Conservation (phyloP, 2,888 invertebrate genomes). For the Drosophila borealis region DNA sequence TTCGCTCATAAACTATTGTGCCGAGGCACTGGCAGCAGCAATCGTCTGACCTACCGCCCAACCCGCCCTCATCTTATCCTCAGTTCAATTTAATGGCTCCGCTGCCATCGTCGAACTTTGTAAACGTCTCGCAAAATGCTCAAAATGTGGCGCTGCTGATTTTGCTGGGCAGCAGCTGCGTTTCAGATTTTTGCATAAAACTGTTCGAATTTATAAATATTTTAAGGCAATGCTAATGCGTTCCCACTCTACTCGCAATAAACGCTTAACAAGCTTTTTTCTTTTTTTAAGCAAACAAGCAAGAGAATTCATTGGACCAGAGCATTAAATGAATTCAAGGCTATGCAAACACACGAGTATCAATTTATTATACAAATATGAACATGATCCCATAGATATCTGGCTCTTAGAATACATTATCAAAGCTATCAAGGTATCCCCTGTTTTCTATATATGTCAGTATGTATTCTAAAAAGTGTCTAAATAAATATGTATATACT, state of each 20-base stretch:
- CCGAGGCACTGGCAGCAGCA: constrained; percentile 7
- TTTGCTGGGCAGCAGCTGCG: constrained; percentile 38
- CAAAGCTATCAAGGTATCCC: too few species aligned
- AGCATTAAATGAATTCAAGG: background rate
- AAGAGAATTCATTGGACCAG: background rate
- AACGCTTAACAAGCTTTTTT: constrained; percentile 17
- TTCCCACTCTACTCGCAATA: background rate
- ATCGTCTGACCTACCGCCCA: background rate
- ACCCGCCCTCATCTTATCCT: background rate
- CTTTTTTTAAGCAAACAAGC: constrained; percentile 16
- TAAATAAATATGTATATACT: too few species aligned
- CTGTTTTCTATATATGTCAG: too few species aligned
- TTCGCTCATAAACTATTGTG: constrained; percentile 75
- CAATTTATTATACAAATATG: constrained; percentile 12
- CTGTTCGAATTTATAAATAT: constrained; percentile 64
- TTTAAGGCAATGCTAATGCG: constrained; percentile 61
- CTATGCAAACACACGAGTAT: background rate
- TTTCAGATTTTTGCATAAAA: constrained; percentile 52
- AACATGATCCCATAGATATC: background rate
- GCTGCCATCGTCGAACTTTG: constrained; percentile 61
- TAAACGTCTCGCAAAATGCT: constrained; percentile 47
- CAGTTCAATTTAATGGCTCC: constrained; percentile 63
- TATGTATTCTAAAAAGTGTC: too few species aligned
- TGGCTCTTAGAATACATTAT: background rate
- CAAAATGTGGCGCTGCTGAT: constrained; percentile 53